Evolutionary conservation across 1,140 invertebrate genomes (phyloP), one percentile per base, ranked within the genome.

Genomic region (Leguminivora glycinivorella): DNA sequence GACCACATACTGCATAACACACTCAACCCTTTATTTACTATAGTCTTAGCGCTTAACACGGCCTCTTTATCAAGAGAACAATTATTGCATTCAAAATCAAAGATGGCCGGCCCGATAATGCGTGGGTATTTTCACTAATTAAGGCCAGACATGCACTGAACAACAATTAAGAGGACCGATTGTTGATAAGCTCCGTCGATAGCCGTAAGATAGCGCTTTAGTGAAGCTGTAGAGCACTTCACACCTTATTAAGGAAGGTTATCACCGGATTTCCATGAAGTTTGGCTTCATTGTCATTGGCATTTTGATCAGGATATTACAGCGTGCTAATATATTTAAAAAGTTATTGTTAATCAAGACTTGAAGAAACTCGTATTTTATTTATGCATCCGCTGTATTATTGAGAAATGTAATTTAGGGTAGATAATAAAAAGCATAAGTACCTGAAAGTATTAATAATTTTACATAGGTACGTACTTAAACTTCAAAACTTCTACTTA

Each of bases 11-110:
- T 63, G 58, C 58, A 63, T 63, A 31, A 31, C 25, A 63, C 26
- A 3, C 6, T 56, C 12, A 63, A 58, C n/a, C 29, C 17, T 68
- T 68, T 68, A 68, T 68, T 68, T 68, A 68, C 26, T 73, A 69
- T 63, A 47, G 25, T 14, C 70, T 19, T 73, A 38, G 25, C 52
- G 29, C 67, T 26, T 43, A 73, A 82, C 76, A 66, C 74, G 63
- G 74, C 76, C 75, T 73, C 75, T 84, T 84, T 88, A 90, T 88
- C 85, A 83, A 79, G 75, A 80, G 86, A 84, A 88, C 85, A 89
- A 89, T 87, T 88, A 89, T 85, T 89, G 85, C 87, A 89, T 89
- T 89, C 81, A 85, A 87, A 87, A 89, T 89, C 87, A 85, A 85
- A 87, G 88, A 90, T 90, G 75, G 75, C 70, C 75, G 72, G 66